These are phyloP conservation scores for Pseudomugil gertrudae DNA, from an alignment of 2,797 vertebrate genomes.

Conservation along the genomic window DNA sequence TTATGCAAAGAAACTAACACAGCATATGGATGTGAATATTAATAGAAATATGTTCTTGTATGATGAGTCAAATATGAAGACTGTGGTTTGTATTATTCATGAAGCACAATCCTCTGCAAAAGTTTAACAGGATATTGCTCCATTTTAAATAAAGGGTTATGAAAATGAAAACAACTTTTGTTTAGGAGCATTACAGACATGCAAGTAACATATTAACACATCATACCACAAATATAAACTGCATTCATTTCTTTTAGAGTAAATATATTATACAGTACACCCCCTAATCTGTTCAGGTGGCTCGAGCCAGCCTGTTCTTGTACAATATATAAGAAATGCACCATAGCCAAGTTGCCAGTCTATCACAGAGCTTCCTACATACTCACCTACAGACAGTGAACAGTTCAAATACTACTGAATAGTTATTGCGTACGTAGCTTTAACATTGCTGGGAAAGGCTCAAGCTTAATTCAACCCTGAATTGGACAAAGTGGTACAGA, in stretches of 20 bases:
- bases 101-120: not conserved
- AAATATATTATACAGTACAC: not conserved
- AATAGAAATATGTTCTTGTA: not conserved
- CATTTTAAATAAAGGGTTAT: not conserved
- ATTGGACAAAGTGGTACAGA: too few relatives aligned
- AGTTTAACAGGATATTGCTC: slow-evolving; percentile 2
- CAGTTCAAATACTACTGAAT: not conserved
- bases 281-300: not conserved
- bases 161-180: not conserved
- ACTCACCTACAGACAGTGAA: not conserved
- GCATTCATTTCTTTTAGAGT: too few relatives aligned
- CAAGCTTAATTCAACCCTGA: too few relatives aligned
- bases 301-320: too few relatives aligned
- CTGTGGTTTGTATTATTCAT: slow-evolving; percentile 1
- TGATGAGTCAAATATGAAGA: not conserved
- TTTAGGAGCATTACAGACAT: not conserved
- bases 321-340: too few relatives aligned
- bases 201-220: not conserved
- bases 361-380: not conserved
- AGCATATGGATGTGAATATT: slow-evolving; percentile 7
- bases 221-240: too few relatives aligned
- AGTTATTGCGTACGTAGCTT: too few relatives aligned
- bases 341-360: not conserved
- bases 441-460: too few relatives aligned
- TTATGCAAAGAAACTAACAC: not conserved